Conservation (phyloP, 2,888 invertebrate species). For the Himalopsyche tibetana region DNA sequence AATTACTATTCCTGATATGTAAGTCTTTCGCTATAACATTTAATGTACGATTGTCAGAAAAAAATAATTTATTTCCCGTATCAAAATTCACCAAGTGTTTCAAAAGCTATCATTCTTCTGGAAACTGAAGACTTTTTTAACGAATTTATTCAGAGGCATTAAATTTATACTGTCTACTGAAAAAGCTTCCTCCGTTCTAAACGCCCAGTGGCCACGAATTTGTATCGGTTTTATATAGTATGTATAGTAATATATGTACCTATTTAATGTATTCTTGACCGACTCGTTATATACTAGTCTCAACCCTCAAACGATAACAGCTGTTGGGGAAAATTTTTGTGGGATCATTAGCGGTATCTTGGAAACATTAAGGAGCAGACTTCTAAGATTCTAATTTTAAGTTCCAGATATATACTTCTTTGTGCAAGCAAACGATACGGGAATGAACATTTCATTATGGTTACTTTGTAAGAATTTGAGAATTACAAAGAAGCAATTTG, state of each 20-base stretch:
- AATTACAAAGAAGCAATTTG: background rate
- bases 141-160: background rate
- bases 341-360: conserved; percentile 62
- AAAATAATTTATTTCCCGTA: background rate
- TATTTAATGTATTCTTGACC: conserved; percentile 48
- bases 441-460: conserved; percentile 50
- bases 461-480: background rate
- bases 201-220: conserved; percentile 12
- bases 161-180: conserved; percentile 31
- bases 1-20: too few species aligned
- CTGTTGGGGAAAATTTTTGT: conserved; percentile 59
- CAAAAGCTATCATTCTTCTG: conserved; percentile 23
- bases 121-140: conserved; percentile 31
- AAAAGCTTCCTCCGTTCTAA: background rate
- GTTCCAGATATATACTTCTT: conserved; percentile 51
- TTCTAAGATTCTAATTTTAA: conserved; percentile 46
- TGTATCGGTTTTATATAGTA: conserved; percentile 10
- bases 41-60: background rate
- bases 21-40: too few species aligned
- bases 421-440: conserved; percentile 28
- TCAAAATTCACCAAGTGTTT: conserved; percentile 28
- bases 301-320: conserved; percentile 47
- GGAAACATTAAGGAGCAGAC: conserved; percentile 59
- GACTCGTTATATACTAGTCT: conserved; percentile 47
- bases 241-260: background rate